A percentile compares a stretch with the other conserved stretches of the same genome.
These are phyloP conservation scores for Brachirus orientalis DNA, from an alignment of 2,113 vertebrate genomes.

Conservation along the genomic window DNA sequence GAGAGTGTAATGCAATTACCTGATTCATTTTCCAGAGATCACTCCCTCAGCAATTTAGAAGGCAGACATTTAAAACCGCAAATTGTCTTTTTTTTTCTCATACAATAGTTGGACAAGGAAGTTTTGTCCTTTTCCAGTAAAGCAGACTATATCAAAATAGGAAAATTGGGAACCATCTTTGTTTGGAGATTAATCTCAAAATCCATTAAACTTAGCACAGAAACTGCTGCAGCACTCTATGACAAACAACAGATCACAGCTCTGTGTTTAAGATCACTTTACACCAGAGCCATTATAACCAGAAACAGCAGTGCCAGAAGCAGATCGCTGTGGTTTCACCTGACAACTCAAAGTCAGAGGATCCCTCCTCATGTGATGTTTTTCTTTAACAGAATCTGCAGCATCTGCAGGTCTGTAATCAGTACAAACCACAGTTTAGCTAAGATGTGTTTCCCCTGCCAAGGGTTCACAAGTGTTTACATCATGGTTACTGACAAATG, in stretches of 20 bases:
- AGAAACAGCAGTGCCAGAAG: constrained; percentile 41
- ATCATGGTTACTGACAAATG: constrained; percentile 64
- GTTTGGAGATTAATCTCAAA: constrained; percentile 56
- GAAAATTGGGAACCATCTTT: constrained; percentile 42
- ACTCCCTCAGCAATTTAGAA: constrained; percentile 48
- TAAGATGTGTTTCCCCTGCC: constrained; percentile 78
- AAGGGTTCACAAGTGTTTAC: constrained; percentile 79
- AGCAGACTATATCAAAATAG: constrained; percentile 43
- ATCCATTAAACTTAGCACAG: constrained; percentile 56
- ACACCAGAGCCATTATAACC: constrained; percentile 36
- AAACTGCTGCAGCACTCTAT: constrained; percentile 22
- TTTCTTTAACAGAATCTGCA: constrained; percentile 65
- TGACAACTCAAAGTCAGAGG: constrained; percentile 64
- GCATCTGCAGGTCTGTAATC: constrained; percentile 76
- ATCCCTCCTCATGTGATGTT: constrained; percentile 64
- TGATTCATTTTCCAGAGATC: constrained; percentile 74
- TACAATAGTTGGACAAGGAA: constrained; percentile 30
- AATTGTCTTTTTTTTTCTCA: not conserved
- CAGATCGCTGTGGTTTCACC: constrained; percentile 61
- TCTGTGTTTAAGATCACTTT: constrained; percentile 44
- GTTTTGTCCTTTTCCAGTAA: constrained; percentile 32
- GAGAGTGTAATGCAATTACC: constrained; percentile 76
- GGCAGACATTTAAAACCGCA: constrained; percentile 61
- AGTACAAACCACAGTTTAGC: constrained; percentile 72
- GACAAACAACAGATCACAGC: constrained; percentile 45